Percentiles rank a stretch among this genome's conserved stretches.
phyloP scores from a whole-genome alignment of 2,888 invertebrate genomes.

The Drosophila subsilvestris region DNA sequence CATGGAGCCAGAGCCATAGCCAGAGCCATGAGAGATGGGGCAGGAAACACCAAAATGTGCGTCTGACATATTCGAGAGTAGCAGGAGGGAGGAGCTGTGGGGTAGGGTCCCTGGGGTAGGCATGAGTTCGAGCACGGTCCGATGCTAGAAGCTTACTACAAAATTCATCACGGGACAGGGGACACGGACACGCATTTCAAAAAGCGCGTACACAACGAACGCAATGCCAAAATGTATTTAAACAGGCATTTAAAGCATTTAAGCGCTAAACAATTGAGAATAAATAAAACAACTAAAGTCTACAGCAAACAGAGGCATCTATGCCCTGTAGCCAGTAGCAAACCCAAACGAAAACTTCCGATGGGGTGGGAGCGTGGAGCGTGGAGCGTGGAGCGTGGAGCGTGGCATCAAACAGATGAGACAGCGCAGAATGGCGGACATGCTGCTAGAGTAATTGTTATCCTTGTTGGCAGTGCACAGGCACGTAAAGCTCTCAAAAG shows the following conservation, averaged over 20 bases:
- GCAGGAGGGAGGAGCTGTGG: slow-evolving; percentile 23
- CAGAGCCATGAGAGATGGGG: slow-evolving; percentile 12
- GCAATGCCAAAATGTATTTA: slow-evolving; percentile 49
- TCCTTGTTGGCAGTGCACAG: slow-evolving; percentile 76
- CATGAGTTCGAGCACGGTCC: background rate
- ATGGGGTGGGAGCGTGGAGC: too few species aligned
- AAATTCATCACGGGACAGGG: slow-evolving; percentile 24
- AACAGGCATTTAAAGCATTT: slow-evolving; percentile 56
- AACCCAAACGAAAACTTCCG: too few species aligned
- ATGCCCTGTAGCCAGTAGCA: slow-evolving; percentile 7
- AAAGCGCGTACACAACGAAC: background rate
- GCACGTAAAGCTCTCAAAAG: slow-evolving; percentile 70
- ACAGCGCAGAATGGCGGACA: slow-evolving; percentile 50
- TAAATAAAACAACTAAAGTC: slow-evolving; percentile 40
- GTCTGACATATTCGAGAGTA: slow-evolving; percentile 58
- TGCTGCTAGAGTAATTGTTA: slow-evolving; percentile 77
- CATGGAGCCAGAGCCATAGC: slow-evolving; percentile 9
- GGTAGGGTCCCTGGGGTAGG: slow-evolving; percentile 1
- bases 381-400: background rate
- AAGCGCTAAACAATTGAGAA: slow-evolving; percentile 70
- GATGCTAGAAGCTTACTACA: slow-evolving; percentile 24
- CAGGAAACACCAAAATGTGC: slow-evolving; percentile 43
- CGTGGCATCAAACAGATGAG: slow-evolving; percentile 24
- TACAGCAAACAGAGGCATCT: background rate
- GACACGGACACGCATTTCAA: slow-evolving; percentile 24